Base-by-base conservation (phyloP, 2,888 invertebrate genomes). In the Boloria selene region DNA sequence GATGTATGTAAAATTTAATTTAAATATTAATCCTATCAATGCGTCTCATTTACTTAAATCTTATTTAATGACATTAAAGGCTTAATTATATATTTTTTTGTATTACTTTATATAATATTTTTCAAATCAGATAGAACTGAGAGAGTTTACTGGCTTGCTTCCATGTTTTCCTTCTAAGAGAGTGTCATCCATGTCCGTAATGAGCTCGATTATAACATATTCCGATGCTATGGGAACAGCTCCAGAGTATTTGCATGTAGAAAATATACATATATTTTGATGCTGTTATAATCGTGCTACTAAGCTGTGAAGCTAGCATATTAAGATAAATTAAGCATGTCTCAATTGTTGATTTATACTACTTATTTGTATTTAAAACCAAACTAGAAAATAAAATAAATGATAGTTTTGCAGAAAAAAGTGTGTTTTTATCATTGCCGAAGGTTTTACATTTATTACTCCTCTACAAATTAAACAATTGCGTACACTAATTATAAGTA, bases 311-410 rank as follows among this genome's bases (percentile, higher is more conserved):
- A 13, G 56, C 44, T 16, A 4, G n/a, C 45, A 26, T 45, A 26
- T n/a, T 45, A 44, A 18, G 26, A n/a, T n/a, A 56, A 10, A 26
- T 13, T 2, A 56, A 3, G 45, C 56, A 56, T 56, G 44, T 22
- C 45, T 45, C 56, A 26, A 58, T 50, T 51, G 56, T 62, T 69
- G 60, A 45, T 64, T 71, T 64, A 42, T 69, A 71, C 61, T 64
- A 65, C 52, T 56, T 67, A 65, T 63, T 60, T 69, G 70, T 84
- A 82, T 82, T 84, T 84, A 82, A 84, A 86, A 87, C 85, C 85
- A 87, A 86, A 87, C 82, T 86, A 84, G 82, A 83, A 86, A 86
- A 65, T 60, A 69, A 67, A 70, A 55, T 72, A 68, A 71, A 71
- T 64, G 61, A 71, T 71, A 71, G 64, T 71, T 71, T 71, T 71